A percentile compares a stretch with the other conserved stretches of the same genome.
Conservation (phyloP, 92 coral and sea anemone genomes). For the Palythoa grandiflora region DNA sequence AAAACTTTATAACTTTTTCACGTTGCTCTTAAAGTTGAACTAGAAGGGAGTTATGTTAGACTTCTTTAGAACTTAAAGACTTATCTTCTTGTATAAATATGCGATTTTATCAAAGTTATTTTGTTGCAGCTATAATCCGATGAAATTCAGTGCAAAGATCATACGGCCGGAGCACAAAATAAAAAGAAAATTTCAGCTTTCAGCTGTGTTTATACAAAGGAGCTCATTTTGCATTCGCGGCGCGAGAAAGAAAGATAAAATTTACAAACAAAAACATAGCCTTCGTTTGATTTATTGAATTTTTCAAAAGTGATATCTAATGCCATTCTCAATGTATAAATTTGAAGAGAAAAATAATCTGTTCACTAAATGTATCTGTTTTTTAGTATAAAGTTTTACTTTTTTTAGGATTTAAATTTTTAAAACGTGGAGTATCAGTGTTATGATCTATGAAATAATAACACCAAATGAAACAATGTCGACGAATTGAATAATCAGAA, state of each 20-base stretch:
- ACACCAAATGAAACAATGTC: background rate
- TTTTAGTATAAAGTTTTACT: no score
- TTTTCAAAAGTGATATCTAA: conserved; percentile 32
- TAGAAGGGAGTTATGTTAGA: no score
- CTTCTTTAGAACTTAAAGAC: background rate
- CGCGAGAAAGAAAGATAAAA: background rate
- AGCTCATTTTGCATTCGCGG: conserved; percentile 45
- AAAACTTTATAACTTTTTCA: background rate
- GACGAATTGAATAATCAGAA: background rate
- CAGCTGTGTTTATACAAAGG: conserved; percentile 70
- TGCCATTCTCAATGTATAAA: background rate
- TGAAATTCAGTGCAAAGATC: background rate
- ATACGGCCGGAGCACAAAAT: conserved; percentile 4
- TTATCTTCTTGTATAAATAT: background rate
- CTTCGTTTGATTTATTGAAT: background rate
- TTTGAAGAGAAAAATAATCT: background rate
- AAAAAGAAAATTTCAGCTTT: conserved; percentile 25
- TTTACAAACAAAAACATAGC: conserved; percentile 2
- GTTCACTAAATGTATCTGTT: background rate
- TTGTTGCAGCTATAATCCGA: background rate
- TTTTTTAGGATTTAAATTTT: background rate
- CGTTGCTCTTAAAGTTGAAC: no score
- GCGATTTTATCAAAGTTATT: background rate
- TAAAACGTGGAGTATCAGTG: background rate
- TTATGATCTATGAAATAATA: background rate